phyloP scores from a whole-genome alignment of 2,888 invertebrate species.

The Digitonthophagus gazella region DNA sequence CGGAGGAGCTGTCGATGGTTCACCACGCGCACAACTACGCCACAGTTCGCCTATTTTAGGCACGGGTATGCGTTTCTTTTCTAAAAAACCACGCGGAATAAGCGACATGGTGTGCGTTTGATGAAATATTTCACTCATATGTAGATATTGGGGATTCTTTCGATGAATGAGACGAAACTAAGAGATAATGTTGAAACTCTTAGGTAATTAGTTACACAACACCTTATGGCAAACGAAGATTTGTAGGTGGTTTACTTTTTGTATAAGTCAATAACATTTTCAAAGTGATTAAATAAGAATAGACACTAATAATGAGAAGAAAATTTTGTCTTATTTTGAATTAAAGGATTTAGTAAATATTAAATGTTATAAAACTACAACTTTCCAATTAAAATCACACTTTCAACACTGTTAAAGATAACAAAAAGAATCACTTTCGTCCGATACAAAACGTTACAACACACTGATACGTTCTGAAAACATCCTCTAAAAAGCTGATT shows the following conservation, averaged over 20 bases:
- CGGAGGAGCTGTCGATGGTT: constrained; percentile 19
- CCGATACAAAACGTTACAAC: constrained; percentile 5
- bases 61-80: constrained; percentile 35
- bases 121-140: not conserved
- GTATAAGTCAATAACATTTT: not conserved
- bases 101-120: constrained; percentile 17
- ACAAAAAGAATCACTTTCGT: constrained; percentile 15
- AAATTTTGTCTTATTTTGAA: not conserved
- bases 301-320: not conserved
- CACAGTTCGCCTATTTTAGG: constrained; percentile 36
- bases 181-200: not conserved
- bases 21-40: constrained; percentile 36
- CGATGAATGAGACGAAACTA: not conserved
- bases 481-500: constrained; percentile 7
- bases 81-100: constrained; percentile 25
- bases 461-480: not conserved
- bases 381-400: not conserved
- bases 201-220: not conserved
- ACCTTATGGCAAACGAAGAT: not conserved
- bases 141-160: not conserved
- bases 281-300: not conserved
- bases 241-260: not conserved
- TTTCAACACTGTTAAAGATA: not conserved
- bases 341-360: not conserved
- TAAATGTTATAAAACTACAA: not conserved